Percentiles rank a stretch among this genome's conserved stretches.
Evolutionary conservation across 1,140 invertebrate species (phyloP).

Genomic region (Alviniconcha marisindica): DNA sequence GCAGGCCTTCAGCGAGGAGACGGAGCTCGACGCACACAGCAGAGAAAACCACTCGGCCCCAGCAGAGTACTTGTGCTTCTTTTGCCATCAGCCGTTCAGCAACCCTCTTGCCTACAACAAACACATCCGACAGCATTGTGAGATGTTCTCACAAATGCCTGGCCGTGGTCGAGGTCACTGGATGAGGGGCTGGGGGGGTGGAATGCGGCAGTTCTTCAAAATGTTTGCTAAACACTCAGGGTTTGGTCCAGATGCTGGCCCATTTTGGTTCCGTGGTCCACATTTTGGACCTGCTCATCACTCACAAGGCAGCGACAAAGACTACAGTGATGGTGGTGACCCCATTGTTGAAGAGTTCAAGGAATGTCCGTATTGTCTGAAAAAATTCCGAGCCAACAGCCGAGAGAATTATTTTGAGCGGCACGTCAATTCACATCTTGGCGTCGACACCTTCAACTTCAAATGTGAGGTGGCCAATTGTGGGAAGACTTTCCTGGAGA

Average conservation of each 20-base stretch:
- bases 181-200: not conserved
- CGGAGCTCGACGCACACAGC: not conserved
- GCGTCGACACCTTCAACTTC: constrained; percentile 40
- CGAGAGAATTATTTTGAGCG: constrained; percentile 44
- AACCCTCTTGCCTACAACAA: not conserved
- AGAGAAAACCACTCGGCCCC: not conserved
- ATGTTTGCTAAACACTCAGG: not conserved
- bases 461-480: constrained; percentile 41
- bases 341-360: not conserved
- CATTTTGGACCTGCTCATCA: not conserved
- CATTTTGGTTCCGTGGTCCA: not conserved
- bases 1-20: not conserved
- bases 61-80: not conserved
- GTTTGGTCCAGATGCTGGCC: not conserved
- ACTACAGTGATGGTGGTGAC: not conserved
- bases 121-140: not conserved
- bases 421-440: constrained; percentile 45
- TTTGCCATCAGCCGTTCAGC: not conserved
- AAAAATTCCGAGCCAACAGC: constrained; percentile 40
- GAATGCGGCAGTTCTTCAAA: not conserved
- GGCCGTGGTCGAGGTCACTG: not conserved
- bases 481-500: constrained; percentile 46
- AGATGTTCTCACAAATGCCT: not conserved
- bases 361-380: constrained; percentile 43
- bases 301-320: not conserved